Conservation (phyloP, 2,797 vertebrate genomes). For the Coendou prehensilis region DNA sequence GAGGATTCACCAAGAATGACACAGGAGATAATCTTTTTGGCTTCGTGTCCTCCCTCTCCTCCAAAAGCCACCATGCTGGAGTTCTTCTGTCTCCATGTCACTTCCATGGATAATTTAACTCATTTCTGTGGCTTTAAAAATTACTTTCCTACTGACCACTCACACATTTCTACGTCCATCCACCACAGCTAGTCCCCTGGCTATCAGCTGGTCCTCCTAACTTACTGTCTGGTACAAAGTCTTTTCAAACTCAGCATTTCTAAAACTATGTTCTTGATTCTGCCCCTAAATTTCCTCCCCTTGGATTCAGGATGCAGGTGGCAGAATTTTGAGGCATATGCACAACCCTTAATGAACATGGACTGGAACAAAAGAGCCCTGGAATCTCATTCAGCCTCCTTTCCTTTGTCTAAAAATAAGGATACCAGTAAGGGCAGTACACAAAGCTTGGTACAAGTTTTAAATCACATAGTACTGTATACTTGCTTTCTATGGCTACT, state of each 20-base stretch:
- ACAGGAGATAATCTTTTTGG: background rate
- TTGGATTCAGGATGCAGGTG: background rate
- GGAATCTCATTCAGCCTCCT: background rate
- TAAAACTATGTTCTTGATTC: background rate
- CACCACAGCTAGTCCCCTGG: background rate
- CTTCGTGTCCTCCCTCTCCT: too few species aligned
- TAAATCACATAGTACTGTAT: background rate
- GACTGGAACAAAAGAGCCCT: too few species aligned
- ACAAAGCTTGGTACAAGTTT: background rate
- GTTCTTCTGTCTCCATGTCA: background rate
- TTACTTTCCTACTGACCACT: background rate
- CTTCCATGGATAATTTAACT: background rate
- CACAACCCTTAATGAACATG: rapidly evolving
- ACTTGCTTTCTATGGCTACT: background rate
- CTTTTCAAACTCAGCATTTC: background rate
- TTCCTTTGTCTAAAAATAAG: background rate
- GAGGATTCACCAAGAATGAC: background rate
- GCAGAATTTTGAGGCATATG: background rate
- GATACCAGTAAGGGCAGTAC: too few species aligned
- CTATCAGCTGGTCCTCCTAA: background rate
- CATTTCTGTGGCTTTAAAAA: background rate
- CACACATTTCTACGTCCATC: background rate
- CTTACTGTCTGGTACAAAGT: too few species aligned
- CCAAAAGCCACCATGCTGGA: background rate
- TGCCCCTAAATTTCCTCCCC: rapidly evolving